Evolutionary conservation across 2,797 vertebrate genomes (phyloP).

Genomic region (Periparus ater): DNA sequence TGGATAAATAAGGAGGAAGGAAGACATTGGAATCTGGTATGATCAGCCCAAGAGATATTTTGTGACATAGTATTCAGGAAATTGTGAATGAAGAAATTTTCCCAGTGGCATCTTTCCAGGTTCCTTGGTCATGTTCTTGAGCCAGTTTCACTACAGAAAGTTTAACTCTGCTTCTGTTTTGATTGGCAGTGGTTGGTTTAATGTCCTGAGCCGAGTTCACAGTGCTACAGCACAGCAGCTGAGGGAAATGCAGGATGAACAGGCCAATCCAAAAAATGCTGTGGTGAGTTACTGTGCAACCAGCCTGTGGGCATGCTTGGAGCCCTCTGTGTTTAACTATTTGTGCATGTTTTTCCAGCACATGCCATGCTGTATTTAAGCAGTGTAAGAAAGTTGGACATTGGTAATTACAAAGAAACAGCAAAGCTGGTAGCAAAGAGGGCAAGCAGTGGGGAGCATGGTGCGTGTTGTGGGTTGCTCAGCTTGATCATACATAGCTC

Average conservation of each 20-base stretch:
- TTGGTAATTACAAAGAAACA: background rate
- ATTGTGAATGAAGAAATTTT: conserved; percentile 28
- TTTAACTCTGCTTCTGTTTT: background rate
- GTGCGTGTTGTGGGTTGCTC: background rate
- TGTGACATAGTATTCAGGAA: conserved; percentile 13
- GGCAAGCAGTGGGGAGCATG: background rate
- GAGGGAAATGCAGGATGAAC: conserved; percentile 96
- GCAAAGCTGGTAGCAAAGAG: background rate
- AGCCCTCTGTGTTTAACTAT: background rate
- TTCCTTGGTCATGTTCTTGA: background rate
- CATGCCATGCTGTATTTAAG: background rate
- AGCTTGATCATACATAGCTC: background rate
- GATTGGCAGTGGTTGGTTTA: conserved; percentile 93
- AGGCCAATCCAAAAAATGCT: conserved; percentile 97
- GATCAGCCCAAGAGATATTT: background rate
- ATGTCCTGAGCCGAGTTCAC: conserved; percentile 94
- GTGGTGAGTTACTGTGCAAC: conserved; percentile 83
- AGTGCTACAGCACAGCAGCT: conserved; percentile 95
- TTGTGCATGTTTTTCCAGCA: background rate
- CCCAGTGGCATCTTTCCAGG: conserved; percentile 8
- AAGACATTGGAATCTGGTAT: background rate
- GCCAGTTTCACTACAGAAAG: background rate
- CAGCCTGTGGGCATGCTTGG: background rate
- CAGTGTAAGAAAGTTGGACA: background rate
- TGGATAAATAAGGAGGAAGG: conserved; percentile 28